Evolutionary conservation across 2,113 vertebrate species (phyloP), one percentile per base, ranked within the genome.

Genomic region (Thunnus thynnus): DNA sequence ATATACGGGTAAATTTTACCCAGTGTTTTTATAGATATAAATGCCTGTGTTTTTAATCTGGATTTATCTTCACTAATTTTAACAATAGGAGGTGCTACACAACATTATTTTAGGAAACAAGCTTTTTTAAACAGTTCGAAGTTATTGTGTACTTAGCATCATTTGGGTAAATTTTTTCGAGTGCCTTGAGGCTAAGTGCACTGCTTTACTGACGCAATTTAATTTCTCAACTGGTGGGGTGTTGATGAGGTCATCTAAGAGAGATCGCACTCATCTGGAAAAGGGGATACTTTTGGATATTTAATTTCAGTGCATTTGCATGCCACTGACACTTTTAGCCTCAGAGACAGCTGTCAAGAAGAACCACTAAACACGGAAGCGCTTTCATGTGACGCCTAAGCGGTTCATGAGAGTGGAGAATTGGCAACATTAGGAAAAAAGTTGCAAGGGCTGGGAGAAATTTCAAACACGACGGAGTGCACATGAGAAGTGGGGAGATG

Each of bases 271-370:
- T 78, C 76, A 88, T 92, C 83, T 75, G 66, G 72, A n/a, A 67
- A 88, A 80, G 66, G 57, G 46, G 68, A 90, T 66, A 32, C 27
- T 82, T 80, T 83, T 4, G 84, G 85, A 89, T 89, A 85, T 85
- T 74, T 91, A 30, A 91, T 93, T 90, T 77, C 61, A 25, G 30
- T 13, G 64, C 74, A 52, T 81, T 80, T 66, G 20, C 30, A 73
- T 3, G 17, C 67, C 32, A 48, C 60, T 44, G 83, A 86, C 70
- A 66, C 72, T 79, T 81, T 65, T 55, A 66, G 68, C 74, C 67
- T 76, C 16, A 36, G 66, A 85, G 79, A 83, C 18, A 22, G 57
- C 61, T 67, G 75, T 63, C 69, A 48, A 41, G 6, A 41, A 41
- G 36, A 41, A 41, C 7, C 36, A 41, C 25, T 20, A 44, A 72